Base-by-base conservation (phyloP, 2,797 vertebrate species). In the Phoeniculus purpureus region DNA sequence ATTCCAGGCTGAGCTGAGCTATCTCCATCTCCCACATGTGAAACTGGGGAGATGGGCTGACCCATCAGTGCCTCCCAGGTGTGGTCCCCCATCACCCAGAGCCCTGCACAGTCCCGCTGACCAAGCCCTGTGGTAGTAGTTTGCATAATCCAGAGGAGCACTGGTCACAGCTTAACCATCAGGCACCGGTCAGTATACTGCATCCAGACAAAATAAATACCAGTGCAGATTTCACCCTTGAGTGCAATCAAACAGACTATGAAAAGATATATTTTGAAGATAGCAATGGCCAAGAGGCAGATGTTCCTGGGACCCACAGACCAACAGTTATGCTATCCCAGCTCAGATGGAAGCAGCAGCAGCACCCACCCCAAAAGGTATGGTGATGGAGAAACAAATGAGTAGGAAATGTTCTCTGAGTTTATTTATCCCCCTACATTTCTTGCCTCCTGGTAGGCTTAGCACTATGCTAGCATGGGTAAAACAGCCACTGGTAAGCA, bases 111-210 rank as follows among this genome's bases (percentile, higher is more conserved):
- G 27, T 19, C 31, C 45, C 6, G 1, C 26, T 0, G 1, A 31
- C 13, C 3, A 0, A 19, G 25, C 43, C 60, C 21, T 15, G 26
- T 1, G 2, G 27, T 52, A 22, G 29, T 3, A 1, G 14, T 18
- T 32, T 6, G 19, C 20, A 3, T 58, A 14, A 26, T 12, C 20
- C 9, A 1, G 50, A 12, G 17, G 25, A 52, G 10, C 3, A 1
- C 34, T 40, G 66, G 14, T 40, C 32, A 9, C 32, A 13, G 64
- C 29, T 50, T 23, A 8, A 47, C 9, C 55, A 12, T 11, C 32
- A 11, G 76, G 6, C 50, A 47, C 27, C 3, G 0, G 10, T 15
- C 66, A 40, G 25, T 60, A 43, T 73, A 43, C 13, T 21, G 15
- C 17, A 2, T 48, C 81, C 71, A 67, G 45, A 37, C 20, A 27